Evolutionary conservation across 2,888 invertebrate genomes (phyloP).

Genomic region (Ochropleura plecta): DNA sequence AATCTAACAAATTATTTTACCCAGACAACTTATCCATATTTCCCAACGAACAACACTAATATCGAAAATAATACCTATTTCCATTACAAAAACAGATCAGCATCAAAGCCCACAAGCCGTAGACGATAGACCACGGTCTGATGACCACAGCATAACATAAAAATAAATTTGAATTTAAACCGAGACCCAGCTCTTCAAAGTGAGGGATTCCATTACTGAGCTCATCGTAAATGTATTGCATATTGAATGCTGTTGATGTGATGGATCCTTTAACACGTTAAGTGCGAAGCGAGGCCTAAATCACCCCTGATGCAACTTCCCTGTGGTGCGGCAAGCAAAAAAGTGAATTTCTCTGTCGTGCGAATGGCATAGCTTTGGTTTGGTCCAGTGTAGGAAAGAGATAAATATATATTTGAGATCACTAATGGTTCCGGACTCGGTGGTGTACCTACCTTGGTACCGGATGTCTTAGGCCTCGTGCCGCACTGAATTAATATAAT

Average conservation of each 20-base stretch:
- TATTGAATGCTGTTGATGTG: constrained; percentile 57
- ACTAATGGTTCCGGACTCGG: too few species aligned
- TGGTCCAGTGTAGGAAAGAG: too few species aligned
- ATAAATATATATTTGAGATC: too few species aligned
- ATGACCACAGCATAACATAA: constrained; percentile 54
- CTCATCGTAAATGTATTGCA: constrained; percentile 67
- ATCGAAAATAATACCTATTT: constrained; percentile 23
- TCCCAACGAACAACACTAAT: background rate
- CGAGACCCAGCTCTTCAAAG: constrained; percentile 51
- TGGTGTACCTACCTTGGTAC: too few species aligned
- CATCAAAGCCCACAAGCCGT: constrained; percentile 28
- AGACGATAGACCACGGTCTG: constrained; percentile 37
- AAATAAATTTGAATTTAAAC: constrained; percentile 63
- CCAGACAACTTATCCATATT: background rate
- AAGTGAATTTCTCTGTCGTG: too few species aligned
- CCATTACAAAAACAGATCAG: constrained; percentile 42
- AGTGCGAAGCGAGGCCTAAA: too few species aligned
- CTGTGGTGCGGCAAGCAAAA: too few species aligned
- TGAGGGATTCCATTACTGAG: constrained; percentile 56
- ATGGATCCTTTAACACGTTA: constrained; percentile 24
- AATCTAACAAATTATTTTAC: background rate
- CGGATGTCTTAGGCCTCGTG: too few species aligned
- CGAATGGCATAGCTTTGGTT: too few species aligned
- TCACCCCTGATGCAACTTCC: too few species aligned
- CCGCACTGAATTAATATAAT: too few species aligned